phyloP scores from a whole-genome alignment of 2,888 invertebrate genomes.

The Scotopteryx bipunctaria region DNA sequence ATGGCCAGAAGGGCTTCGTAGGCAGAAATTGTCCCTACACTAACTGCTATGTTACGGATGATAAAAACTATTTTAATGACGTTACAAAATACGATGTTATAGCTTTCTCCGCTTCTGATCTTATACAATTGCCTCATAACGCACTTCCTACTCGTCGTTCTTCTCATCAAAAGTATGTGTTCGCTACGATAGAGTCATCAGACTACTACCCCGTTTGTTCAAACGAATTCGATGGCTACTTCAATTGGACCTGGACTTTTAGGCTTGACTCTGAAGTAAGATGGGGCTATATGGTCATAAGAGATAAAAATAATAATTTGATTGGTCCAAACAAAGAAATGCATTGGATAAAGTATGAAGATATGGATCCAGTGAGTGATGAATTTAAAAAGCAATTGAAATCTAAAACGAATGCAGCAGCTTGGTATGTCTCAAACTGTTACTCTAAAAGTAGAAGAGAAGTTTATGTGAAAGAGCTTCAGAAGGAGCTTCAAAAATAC shows the following conservation, averaged over 20 bases:
- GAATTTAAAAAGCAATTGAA: slow-evolving; percentile 40
- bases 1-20: slow-evolving; percentile 48
- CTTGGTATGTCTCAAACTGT: slow-evolving; percentile 58
- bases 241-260: slow-evolving; percentile 75
- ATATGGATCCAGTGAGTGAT: slow-evolving; percentile 50
- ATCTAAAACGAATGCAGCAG: slow-evolving; percentile 49
- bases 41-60: slow-evolving; percentile 61
- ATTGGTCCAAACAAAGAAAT: slow-evolving; percentile 54
- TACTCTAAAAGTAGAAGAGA: slow-evolving; percentile 42
- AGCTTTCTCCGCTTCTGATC: slow-evolving; percentile 58
- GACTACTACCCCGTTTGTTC: slow-evolving; percentile 58
- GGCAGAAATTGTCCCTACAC: slow-evolving; percentile 52
- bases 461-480: slow-evolving; percentile 34
- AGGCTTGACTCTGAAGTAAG: slow-evolving; percentile 58
- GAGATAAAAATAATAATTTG: slow-evolving; percentile 42
- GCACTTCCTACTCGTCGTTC: slow-evolving; percentile 50
- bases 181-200: slow-evolving; percentile 62
- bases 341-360: slow-evolving; percentile 49
- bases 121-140: slow-evolving; percentile 29
- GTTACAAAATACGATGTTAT: slow-evolving; percentile 59
- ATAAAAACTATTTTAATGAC: slow-evolving; percentile 46
- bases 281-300: slow-evolving; percentile 60
- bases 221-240: slow-evolving; percentile 50
- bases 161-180: slow-evolving; percentile 60
- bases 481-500: slow-evolving; percentile 40